phyloP scores from a whole-genome alignment of 1,140 invertebrate genomes.

The Calliopsis andreniformis region DNA sequence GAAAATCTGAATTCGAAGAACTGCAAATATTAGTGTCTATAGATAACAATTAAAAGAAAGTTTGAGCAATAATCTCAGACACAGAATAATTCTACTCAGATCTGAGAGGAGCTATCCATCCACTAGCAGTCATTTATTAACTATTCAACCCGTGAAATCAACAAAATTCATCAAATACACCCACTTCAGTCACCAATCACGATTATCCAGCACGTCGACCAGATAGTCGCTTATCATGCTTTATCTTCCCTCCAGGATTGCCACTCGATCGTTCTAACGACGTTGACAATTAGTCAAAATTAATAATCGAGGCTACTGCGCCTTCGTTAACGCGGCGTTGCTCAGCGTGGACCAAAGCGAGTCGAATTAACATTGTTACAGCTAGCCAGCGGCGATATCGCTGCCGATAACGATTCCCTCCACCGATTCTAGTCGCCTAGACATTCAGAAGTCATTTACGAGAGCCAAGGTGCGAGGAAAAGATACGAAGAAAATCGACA shows the following conservation, averaged over 20 bases:
- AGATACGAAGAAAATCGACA: not conserved
- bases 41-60: too few species aligned
- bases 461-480: not conserved
- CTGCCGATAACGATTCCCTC: not conserved
- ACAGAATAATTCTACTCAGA: too few species aligned
- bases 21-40: too few species aligned
- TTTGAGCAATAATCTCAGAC: too few species aligned
- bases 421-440: not conserved
- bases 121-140: too few species aligned
- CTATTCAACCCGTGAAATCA: too few species aligned
- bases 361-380: constrained; percentile 11
- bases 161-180: too few species aligned
- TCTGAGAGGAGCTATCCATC: too few species aligned
- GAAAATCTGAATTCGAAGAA: too few species aligned
- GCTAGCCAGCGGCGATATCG: not conserved
- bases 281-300: constrained; percentile 28
- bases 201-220: not conserved
- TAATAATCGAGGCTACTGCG: not conserved
- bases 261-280: not conserved
- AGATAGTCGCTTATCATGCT: not conserved
- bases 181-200: too few species aligned
- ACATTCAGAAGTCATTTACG: not conserved
- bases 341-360: not conserved
- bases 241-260: not conserved
- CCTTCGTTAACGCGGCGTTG: not conserved